Percentiles rank a stretch among this genome's conserved stretches.
These are phyloP conservation scores for Ptychobarbus kaznakovi DNA, from an alignment of 2,797 vertebrate genomes.

Conservation along the genomic window DNA sequence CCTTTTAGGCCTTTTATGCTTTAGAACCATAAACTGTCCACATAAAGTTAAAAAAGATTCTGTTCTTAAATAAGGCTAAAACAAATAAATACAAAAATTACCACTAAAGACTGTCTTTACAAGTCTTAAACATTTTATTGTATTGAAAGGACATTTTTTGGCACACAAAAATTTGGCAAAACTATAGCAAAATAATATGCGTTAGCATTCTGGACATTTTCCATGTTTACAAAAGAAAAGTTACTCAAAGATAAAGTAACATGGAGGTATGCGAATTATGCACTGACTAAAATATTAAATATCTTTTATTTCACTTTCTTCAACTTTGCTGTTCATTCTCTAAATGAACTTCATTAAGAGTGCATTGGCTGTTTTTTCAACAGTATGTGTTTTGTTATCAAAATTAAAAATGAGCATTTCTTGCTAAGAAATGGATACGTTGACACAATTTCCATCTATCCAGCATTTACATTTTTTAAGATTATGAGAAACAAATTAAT, in stretches of 20 bases:
- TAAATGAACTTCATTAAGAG: too few relatives aligned
- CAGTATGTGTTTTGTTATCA: background rate
- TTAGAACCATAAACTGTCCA: background rate
- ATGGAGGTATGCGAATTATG: background rate
- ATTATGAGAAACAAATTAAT: background rate
- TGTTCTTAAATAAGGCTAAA: too few relatives aligned
- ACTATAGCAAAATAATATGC: background rate
- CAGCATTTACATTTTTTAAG: too few relatives aligned
- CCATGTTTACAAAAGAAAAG: background rate
- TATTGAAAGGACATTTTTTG: background rate
- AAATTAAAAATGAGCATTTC: background rate
- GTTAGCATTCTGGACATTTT: background rate
- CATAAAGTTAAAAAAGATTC: background rate
- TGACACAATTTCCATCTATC: too few relatives aligned
- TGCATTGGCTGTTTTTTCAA: background rate
- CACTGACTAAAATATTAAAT: background rate
- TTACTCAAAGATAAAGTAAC: background rate
- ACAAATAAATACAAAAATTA: background rate
- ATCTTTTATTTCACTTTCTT: background rate
- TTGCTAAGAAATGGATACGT: background rate
- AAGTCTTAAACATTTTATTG: background rate
- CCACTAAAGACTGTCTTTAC: background rate
- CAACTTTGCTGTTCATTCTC: background rate
- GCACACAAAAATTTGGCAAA: background rate
- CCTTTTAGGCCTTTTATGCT: conserved; percentile 6